Percentiles rank a stretch among this genome's conserved stretches.
phyloP scores from a whole-genome alignment of 92 coral and sea anemone genomes.

The Diadumene lineata region DNA sequence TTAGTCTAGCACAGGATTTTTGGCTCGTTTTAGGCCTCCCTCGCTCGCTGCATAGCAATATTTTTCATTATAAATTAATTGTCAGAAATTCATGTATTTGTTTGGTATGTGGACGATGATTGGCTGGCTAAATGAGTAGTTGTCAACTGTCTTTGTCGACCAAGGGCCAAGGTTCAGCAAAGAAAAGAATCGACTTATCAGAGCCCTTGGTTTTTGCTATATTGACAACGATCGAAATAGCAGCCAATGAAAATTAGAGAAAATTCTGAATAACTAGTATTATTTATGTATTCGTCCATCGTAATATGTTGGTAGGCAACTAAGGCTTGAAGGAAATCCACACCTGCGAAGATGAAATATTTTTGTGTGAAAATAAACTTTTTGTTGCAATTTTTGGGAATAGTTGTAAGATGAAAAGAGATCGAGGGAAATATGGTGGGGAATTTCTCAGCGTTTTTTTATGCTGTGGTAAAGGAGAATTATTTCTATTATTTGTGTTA shows the following conservation, averaged over 20 bases:
- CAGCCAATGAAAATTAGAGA: conserved; percentile 70
- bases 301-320: conserved; percentile 78
- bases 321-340: conserved; percentile 48
- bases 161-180: conserved; percentile 57
- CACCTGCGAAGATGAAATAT: conserved; percentile 68
- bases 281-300: conserved; percentile 89
- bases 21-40: neutral
- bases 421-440: neutral
- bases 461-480: neutral
- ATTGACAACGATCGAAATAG: conserved; percentile 54
- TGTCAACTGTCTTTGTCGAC: conserved; percentile 49
- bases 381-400: neutral
- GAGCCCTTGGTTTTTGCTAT: conserved; percentile 50
- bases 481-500: neutral
- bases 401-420: neutral
- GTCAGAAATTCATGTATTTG: conserved; percentile 64
- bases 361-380: neutral
- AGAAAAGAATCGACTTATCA: conserved; percentile 52
- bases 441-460: neutral
- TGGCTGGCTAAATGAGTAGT: conserved; percentile 57
- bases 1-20: no score
- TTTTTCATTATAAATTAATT: conserved; percentile 81
- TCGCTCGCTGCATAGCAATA: conserved; percentile 34
- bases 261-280: conserved; percentile 78
- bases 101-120: conserved; percentile 23